Percentiles rank a stretch among this genome's conserved stretches.
Evolutionary conservation across 2,888 invertebrate species (phyloP).

Genomic region (Cacoxenus indagator): DNA sequence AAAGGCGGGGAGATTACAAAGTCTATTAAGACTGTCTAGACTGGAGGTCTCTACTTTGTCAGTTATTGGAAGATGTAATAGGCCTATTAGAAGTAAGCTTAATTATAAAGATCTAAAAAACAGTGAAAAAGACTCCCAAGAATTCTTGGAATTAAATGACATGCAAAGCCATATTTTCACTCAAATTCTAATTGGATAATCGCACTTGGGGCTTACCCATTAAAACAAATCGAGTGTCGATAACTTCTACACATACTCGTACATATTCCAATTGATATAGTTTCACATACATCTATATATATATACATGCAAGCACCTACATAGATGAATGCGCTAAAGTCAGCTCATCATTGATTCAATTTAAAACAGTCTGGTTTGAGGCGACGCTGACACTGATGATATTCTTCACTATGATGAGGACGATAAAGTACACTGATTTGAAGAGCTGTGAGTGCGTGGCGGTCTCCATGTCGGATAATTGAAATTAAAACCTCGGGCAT

Average conservation of each 20-base stretch:
- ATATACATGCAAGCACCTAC: background rate
- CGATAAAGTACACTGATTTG: too few relatives aligned
- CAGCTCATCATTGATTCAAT: conserved; percentile 4
- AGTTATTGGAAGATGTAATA: too few relatives aligned
- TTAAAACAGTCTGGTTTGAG: conserved; percentile 1
- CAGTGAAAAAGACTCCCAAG: too few relatives aligned
- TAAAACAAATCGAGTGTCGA: background rate
- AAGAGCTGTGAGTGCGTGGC: background rate
- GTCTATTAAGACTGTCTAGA: too few relatives aligned
- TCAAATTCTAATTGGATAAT: background rate
- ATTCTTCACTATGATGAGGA: background rate
- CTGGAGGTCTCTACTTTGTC: too few relatives aligned
- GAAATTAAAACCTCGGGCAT: conserved; percentile 14
- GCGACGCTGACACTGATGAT: background rate
- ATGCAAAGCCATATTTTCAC: too few relatives aligned
- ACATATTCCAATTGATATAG: conserved; percentile 15
- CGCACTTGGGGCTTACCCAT: background rate
- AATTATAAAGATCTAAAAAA: too few relatives aligned
- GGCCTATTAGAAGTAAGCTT: too few relatives aligned
- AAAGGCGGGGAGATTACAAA: too few relatives aligned
- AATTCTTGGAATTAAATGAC: too few relatives aligned
- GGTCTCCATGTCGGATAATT: conserved; percentile 11
- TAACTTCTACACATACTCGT: background rate
- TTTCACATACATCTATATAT: conserved; percentile 6
- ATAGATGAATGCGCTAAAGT: too few relatives aligned